A percentile compares a stretch with the other conserved stretches of the same genome.
Conservation (phyloP, 2,888 invertebrate genomes). For the Oeneis ivallda region DNA sequence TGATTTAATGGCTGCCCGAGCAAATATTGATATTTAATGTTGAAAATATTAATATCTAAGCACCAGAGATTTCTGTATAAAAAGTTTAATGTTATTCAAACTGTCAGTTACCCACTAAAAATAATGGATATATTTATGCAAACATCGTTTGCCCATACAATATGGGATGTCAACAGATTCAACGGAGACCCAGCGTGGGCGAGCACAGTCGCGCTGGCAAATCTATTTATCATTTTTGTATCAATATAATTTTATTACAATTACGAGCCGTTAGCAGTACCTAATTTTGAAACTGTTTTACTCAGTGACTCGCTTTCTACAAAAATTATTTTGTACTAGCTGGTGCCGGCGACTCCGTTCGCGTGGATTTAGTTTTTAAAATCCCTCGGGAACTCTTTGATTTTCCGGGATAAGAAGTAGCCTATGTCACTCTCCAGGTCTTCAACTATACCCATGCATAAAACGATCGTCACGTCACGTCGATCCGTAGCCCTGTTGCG, state of each 20-base stretch:
- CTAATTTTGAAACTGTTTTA: not conserved
- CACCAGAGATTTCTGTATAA: conserved; percentile 29
- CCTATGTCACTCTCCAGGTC: too few species aligned
- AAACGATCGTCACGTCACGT: too few species aligned
- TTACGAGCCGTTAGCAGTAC: not conserved
- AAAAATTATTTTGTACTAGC: too few species aligned
- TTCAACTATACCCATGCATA: too few species aligned
- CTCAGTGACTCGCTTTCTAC: too few species aligned
- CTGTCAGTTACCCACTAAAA: conserved; percentile 45
- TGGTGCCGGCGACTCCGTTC: too few species aligned
- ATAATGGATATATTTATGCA: conserved; percentile 56
- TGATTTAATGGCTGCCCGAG: conserved; percentile 36
- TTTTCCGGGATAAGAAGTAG: too few species aligned
- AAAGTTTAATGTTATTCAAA: conserved; percentile 38
- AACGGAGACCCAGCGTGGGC: conserved; percentile 55
- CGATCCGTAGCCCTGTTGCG: too few species aligned
- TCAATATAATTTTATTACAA: not conserved
- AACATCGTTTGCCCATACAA: conserved; percentile 65
- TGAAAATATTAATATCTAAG: conserved; percentile 35
- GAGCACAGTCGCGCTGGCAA: conserved; percentile 52
- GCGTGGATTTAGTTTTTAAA: too few species aligned
- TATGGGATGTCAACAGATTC: conserved; percentile 69
- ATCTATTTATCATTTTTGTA: conserved; percentile 15
- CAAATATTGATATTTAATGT: conserved; percentile 40
- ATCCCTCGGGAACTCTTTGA: too few species aligned